Evolutionary conservation across 2,888 invertebrate species (phyloP), one percentile per base, ranked within the genome.

Genomic region (Drosophila emarginata): DNA sequence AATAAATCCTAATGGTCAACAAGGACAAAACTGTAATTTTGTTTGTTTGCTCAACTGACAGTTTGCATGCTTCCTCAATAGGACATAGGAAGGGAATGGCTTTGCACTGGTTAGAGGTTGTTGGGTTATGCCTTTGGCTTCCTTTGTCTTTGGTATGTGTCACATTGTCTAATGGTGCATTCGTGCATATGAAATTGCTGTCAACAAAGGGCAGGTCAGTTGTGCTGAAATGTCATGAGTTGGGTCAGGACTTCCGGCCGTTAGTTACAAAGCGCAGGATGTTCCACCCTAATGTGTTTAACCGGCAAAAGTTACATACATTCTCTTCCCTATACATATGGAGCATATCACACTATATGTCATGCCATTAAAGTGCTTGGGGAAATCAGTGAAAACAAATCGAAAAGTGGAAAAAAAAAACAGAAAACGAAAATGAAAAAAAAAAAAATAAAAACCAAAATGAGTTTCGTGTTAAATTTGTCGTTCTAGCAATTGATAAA

Each of bases 161-260:
- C 65, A 62, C 76, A 69, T 62, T 60, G 67, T 59, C 64, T 67
- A 70, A 51, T 67, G 69, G 70, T 82, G 82, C 82, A 82, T 67
- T 85, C 85, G 87, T 87, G 82, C 82, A 82, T 87, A 70, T 70
- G 78, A 81, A 81, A 87, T 85, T 74, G 79, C 73, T 72, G 85
- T 81, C 81, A 73, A 78, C 76, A 76, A 71, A 70, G 79, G 56
- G 64, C 60, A 53, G 57, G 64, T 59, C 69, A 39, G 64, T 62
- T 40, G 67, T 60, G 63, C 45, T 21, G 45, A 45, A 21, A 45
- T 45, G 45, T 45, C 45, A 45, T 61, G 69, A 68, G 81, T 40
- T 62, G 54, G 65, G 67, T 61, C 60, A 74, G 82, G 77, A 81
- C 67, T 68, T 68, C 74, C 74, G 72, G 56, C 62, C 64, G 72